A percentile compares a stretch with the other conserved stretches of the same genome.
Evolutionary conservation across 2,797 vertebrate species (phyloP).

Genomic region (Anomalospiza imberbis): DNA sequence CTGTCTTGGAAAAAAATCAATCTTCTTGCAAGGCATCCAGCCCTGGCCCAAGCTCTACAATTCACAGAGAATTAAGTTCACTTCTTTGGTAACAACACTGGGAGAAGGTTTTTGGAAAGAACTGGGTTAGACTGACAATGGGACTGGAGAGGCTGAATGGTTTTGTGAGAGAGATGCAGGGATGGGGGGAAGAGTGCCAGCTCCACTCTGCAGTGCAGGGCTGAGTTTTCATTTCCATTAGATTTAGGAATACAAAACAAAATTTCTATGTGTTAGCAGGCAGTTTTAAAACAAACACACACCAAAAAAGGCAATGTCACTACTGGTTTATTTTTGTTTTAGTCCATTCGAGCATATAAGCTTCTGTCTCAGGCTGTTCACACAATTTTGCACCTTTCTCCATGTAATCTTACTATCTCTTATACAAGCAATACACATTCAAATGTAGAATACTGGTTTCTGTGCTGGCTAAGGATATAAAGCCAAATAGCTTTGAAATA

Average conservation of each 20-base stretch:
- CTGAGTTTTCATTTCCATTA: background rate
- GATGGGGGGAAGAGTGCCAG: background rate
- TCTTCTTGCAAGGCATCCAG: background rate
- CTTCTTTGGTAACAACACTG: background rate
- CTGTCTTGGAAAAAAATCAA: background rate
- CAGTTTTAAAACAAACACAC: background rate
- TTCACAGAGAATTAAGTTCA: background rate
- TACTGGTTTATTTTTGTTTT: background rate
- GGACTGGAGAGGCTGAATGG: background rate
- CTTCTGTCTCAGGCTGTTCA: background rate
- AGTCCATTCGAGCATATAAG: background rate
- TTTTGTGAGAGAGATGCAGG: background rate
- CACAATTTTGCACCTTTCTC: background rate
- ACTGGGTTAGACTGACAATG: background rate
- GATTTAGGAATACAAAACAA: background rate
- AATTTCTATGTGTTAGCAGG: background rate
- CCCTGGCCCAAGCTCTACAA: background rate
- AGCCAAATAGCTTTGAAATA: background rate
- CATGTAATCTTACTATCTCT: background rate
- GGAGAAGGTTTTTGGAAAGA: background rate
- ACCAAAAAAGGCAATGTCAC: background rate
- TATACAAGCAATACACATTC: background rate
- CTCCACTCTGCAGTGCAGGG: accelerated
- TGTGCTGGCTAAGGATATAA: background rate
- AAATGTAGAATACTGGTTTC: background rate